Evolutionary conservation across 2,113 vertebrate species (phyloP).

Genomic region (Pangasianodon gigas): DNA sequence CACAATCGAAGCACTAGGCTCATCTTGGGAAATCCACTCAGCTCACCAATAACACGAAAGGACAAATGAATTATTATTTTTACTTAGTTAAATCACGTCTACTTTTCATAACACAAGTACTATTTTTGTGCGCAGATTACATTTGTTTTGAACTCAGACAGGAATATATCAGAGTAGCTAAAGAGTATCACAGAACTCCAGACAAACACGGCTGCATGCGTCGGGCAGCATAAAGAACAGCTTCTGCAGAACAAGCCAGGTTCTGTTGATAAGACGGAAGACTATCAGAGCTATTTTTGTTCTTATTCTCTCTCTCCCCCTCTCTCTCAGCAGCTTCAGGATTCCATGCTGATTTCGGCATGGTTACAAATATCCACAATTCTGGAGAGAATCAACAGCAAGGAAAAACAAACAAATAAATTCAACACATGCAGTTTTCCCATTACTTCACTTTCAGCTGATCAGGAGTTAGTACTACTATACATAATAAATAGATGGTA

Average conservation of each 20-base stretch:
- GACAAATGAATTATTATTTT: neutral
- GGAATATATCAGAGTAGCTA: neutral
- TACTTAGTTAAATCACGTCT: neutral
- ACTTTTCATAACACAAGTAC: neutral
- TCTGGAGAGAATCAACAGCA: neutral
- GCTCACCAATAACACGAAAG: neutral
- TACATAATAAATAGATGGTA: neutral
- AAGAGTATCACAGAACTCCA: constrained; percentile 21
- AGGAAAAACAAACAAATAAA: neutral
- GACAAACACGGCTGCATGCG: constrained; percentile 26
- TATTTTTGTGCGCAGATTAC: neutral
- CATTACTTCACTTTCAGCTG: neutral
- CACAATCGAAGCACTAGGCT: neutral
- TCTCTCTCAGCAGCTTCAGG: constrained; percentile 56
- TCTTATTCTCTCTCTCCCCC: neutral
- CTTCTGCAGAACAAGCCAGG: constrained; percentile 8
- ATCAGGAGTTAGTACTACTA: neutral
- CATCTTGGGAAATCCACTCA: neutral
- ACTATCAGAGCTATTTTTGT: constrained; percentile 44
- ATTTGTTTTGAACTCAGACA: neutral
- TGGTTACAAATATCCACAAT: constrained; percentile 39
- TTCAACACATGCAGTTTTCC: neutral
- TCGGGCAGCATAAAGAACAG: constrained; percentile 25
- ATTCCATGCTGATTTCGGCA: constrained; percentile 57
- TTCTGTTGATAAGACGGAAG: constrained; percentile 27